Conservation (phyloP, 2,113 vertebrate genomes). For the Empidonax alnorum region DNA sequence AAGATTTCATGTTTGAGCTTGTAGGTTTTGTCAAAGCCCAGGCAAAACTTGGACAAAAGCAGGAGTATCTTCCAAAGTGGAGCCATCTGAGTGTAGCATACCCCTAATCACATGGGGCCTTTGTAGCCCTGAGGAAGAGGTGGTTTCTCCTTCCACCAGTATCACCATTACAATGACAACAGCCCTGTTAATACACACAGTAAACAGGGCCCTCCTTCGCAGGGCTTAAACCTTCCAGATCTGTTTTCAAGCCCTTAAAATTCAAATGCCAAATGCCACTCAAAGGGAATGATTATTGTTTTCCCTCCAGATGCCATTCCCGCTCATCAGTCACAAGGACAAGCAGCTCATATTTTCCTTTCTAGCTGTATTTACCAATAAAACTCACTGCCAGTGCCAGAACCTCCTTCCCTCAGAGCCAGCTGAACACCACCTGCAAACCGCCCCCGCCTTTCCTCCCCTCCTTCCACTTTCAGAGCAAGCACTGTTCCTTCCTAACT, state of each 20-base stretch:
- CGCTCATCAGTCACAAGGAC: conserved; percentile 16
- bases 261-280: conserved; percentile 26
- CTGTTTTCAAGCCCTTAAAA: not conserved
- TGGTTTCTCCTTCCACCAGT: not conserved
- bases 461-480: conserved; percentile 1
- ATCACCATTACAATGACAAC: not conserved
- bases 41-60: not conserved
- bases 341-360: not conserved
- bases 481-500: not conserved
- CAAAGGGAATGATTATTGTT: conserved; percentile 10
- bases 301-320: conserved; percentile 27
- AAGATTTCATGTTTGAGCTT: not conserved
- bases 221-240: not conserved
- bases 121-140: not conserved
- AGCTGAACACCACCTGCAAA: not conserved
- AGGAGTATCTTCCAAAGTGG: not conserved
- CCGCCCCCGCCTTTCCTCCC: not conserved
- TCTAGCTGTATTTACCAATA: conserved; percentile 14
- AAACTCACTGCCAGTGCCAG: not conserved
- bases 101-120: not conserved
- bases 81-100: not conserved
- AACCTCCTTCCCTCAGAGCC: not conserved
- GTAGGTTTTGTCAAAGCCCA: not conserved
- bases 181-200: not conserved
- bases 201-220: not conserved